phyloP scores from a whole-genome alignment of 2,888 invertebrate genomes.

The Tuta absoluta region DNA sequence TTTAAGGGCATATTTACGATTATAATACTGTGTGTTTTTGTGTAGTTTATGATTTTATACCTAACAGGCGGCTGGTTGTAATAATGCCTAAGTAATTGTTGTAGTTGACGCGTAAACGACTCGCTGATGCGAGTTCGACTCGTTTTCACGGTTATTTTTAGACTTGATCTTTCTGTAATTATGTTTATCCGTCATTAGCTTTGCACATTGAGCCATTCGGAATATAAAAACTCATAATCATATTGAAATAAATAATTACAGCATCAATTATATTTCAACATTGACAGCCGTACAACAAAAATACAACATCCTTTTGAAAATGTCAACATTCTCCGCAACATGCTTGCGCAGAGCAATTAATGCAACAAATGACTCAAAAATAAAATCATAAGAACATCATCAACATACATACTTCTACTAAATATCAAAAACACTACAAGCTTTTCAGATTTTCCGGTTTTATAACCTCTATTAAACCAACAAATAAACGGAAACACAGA shows the following conservation, averaged over 20 bases:
- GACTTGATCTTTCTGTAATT: slow-evolving; percentile 22
- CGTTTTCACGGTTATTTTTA: slow-evolving; percentile 27
- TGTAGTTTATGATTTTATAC: slow-evolving; percentile 78
- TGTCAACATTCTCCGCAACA: slow-evolving; percentile 1
- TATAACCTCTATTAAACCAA: slow-evolving; percentile 9
- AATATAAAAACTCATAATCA: slow-evolving; percentile 9
- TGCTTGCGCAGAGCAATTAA: background rate
- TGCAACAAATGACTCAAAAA: background rate
- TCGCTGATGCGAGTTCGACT: slow-evolving; percentile 35
- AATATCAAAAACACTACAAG: slow-evolving; percentile 6
- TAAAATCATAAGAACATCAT: slow-evolving; percentile 10
- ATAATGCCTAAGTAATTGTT: slow-evolving; percentile 71
- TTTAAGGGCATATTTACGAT: slow-evolving; percentile 80
- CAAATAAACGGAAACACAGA: slow-evolving; percentile 20
- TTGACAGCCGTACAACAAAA: slow-evolving; percentile 1
- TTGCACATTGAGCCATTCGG: slow-evolving; percentile 19
- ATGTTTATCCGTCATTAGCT: slow-evolving; percentile 24
- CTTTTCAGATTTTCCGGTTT: slow-evolving; percentile 18
- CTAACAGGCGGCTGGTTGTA: slow-evolving; percentile 62
- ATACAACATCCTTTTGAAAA: background rate
- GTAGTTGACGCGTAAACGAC: slow-evolving; percentile 54
- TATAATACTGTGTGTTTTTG: slow-evolving; percentile 79
- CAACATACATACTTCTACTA: slow-evolving; percentile 8
- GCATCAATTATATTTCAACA: slow-evolving; percentile 10
- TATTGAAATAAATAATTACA: slow-evolving; percentile 11